Evolutionary conservation across 2,888 invertebrate genomes (phyloP), one percentile per base, ranked within the genome.

Genomic region (Blomia tropicalis): DNA sequence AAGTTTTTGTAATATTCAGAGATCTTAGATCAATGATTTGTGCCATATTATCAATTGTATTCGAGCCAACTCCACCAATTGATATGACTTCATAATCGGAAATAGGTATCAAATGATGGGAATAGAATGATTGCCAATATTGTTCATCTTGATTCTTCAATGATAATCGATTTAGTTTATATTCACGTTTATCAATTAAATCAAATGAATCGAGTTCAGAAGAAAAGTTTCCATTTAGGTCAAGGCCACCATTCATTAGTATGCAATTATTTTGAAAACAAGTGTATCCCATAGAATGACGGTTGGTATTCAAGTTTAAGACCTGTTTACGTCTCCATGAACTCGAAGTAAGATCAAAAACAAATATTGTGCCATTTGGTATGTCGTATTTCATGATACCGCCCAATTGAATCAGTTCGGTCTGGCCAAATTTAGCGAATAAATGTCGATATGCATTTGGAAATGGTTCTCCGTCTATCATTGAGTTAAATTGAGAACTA

Each of bases 161-260:
- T 25, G 27, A 14, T 25, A 56, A 43, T 7, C 4, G n/a, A 17
- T 43, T 58, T 1, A 58, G 14, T n/a, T 17, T 22, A 27, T 30
- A 1, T 31, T 25, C 23, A 41, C 62, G 41, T 32, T 30, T 30
- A 31, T 62, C 62, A 23, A 62, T 23, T 31, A 62, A 14, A 25
- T 58, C 27, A 3, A 62, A 1, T 23, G n/a, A 2, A 58, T 29
- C 32, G 14, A 47, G n/a, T 36, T 36, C 22, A 3, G 44, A 23
- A 4, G 43, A n/a, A 43, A 58, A 58, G 7, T 17, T 1, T 27
- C 44, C 51, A 31, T 43, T 2, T 32, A 47, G 47, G 43, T 36
- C 44, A 31, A 62, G 58, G 29, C 62, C 62, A 44, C 62, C 62
- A 27, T 62, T 62, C 19, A 43, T 23, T 58, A 62, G 1, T 2